These are phyloP conservation scores for Parazoanthus darwini DNA, from an alignment of 92 coral and sea anemone genomes.

Conservation along the genomic window DNA sequence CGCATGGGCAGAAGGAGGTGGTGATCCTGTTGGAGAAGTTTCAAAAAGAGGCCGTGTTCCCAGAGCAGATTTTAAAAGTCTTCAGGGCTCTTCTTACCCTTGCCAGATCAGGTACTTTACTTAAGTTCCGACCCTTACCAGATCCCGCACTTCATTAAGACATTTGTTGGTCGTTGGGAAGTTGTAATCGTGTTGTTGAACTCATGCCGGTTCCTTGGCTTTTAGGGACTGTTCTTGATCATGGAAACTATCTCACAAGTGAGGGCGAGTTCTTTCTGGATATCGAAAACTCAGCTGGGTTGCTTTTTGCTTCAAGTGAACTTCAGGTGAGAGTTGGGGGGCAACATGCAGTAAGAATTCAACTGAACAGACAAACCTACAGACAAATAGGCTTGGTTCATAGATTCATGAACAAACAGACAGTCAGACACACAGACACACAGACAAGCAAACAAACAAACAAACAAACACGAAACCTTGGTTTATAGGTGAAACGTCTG, in stretches of 20 bases:
- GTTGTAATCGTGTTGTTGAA: neutral
- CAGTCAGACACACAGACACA: too few relatives aligned
- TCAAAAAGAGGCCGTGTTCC: slow-evolving; percentile 77
- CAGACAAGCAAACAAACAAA: too few relatives aligned
- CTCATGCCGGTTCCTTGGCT: neutral
- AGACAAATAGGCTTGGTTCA: neutral
- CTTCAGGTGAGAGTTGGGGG: slow-evolving; percentile 55
- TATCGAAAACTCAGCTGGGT: slow-evolving; percentile 68
- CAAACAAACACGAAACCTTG: too few relatives aligned
- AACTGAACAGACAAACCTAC: neutral
- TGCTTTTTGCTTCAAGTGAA: slow-evolving; percentile 69
- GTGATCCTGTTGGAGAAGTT: slow-evolving; percentile 30
- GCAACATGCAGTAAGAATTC: neutral
- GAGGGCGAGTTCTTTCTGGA: slow-evolving; percentile 70
- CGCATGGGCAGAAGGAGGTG: slow-evolving; percentile 39
- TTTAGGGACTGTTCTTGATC: slow-evolving; percentile 78
- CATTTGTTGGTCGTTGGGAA: neutral
- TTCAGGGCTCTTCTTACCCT: slow-evolving; percentile 50
- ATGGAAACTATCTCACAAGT: slow-evolving; percentile 84
- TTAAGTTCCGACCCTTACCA: slow-evolving; percentile 38
- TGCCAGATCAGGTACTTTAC: too few relatives aligned
- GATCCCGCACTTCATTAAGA: slow-evolving; percentile 47
- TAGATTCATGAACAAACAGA: too few relatives aligned
- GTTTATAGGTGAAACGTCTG: too few relatives aligned
- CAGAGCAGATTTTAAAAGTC: slow-evolving; percentile 72